Conservation (phyloP, 2,797 vertebrate genomes). For the Helostoma temminkii region DNA sequence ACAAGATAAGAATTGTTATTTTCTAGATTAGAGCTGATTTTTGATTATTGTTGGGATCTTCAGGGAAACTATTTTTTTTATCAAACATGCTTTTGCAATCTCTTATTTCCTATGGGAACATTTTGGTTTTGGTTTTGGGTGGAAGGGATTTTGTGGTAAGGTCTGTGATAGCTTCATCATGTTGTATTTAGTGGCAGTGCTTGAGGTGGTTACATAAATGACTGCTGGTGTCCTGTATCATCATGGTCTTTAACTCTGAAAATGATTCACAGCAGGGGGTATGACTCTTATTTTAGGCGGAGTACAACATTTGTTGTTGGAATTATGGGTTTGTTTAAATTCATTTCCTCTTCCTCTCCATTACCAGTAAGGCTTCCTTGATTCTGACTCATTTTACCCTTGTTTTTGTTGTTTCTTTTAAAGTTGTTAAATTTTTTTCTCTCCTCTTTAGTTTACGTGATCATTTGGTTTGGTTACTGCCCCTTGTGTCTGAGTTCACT, state of each 20-base stretch:
- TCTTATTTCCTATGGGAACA: background rate
- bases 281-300: slow-evolving; percentile 12
- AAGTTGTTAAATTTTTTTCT: background rate
- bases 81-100: background rate
- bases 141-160: slow-evolving; percentile 9
- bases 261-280: slow-evolving; percentile 29
- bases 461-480: background rate
- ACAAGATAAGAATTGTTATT: background rate
- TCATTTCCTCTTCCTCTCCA: slow-evolving; percentile 28
- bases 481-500: background rate
- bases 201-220: slow-evolving; percentile 26
- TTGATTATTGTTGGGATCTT: background rate
- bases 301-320: slow-evolving; percentile 20
- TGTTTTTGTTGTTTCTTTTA: slow-evolving; percentile 5
- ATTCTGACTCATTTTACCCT: slow-evolving; percentile 16
- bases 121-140: background rate
- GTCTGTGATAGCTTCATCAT: slow-evolving; percentile 26
- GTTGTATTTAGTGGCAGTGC: slow-evolving; percentile 23
- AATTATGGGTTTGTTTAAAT: slow-evolving; percentile 23
- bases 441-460: background rate
- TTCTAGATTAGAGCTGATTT: background rate
- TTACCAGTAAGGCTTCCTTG: slow-evolving; percentile 13
- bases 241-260: slow-evolving; percentile 20
- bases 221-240: slow-evolving; percentile 20
- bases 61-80: background rate